A percentile compares a stretch with the other conserved stretches of the same genome.
Evolutionary conservation across 2,888 invertebrate species (phyloP).

Genomic region (Lamellibrachia satsuma): DNA sequence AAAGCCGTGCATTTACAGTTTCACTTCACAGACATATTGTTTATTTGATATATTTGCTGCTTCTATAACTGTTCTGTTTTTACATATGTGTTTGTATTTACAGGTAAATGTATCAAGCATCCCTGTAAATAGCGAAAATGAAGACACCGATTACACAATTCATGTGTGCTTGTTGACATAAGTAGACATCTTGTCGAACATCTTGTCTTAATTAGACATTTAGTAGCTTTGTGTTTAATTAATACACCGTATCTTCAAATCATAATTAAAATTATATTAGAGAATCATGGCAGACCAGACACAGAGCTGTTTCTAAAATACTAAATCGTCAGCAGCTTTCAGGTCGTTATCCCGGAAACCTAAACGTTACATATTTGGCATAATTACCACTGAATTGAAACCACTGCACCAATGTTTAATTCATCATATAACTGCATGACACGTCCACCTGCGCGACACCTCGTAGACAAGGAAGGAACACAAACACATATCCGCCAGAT

Average conservation of each 20-base stretch:
- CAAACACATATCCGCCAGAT: not conserved
- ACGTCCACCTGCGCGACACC: not conserved
- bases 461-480: too few relatives aligned
- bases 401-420: not conserved
- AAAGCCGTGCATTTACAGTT: not conserved
- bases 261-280: too few relatives aligned
- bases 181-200: not conserved
- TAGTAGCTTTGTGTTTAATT: not conserved
- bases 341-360: too few relatives aligned
- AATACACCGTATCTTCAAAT: not conserved
- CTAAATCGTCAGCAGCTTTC: too few relatives aligned
- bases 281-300: too few relatives aligned
- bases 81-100: not conserved
- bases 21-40: not conserved
- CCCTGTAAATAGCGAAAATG: not conserved
- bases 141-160: not conserved
- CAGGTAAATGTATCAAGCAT: not conserved
- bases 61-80: not conserved
- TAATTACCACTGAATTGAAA: not conserved
- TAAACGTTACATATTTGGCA: not conserved
- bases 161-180: not conserved
- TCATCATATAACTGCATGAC: not conserved
- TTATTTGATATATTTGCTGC: not conserved
- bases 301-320: too few relatives aligned
- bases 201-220: not conserved